These are phyloP conservation scores for Argyrosomus japonicus DNA, from an alignment of 2,113 vertebrate species.

Conservation along the genomic window DNA sequence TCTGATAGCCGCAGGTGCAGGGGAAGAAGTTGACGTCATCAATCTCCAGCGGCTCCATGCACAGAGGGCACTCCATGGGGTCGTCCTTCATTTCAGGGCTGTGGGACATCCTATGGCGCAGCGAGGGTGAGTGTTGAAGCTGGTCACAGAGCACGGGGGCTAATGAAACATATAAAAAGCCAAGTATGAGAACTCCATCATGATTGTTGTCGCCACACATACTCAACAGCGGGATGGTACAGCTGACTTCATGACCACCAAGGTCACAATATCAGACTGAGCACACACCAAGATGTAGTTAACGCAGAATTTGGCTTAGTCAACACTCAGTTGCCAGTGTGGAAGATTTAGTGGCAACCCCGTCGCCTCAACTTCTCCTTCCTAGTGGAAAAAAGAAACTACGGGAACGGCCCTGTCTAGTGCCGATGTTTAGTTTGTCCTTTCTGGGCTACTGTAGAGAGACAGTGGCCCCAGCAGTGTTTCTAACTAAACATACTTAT, in stretches of 20 bases:
- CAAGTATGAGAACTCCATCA: slow-evolving; percentile 4
- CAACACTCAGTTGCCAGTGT: neutral
- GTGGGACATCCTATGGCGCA: slow-evolving; percentile 92
- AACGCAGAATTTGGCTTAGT: neutral
- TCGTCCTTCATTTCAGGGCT: slow-evolving; percentile 98
- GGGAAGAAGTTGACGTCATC: slow-evolving; percentile 99
- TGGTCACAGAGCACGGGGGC: slow-evolving; percentile 70
- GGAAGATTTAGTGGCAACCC: too few relatives aligned
- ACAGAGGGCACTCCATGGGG: slow-evolving; percentile 98
- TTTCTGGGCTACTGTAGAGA: too few relatives aligned
- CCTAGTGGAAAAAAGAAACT: too few relatives aligned
- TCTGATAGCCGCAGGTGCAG: slow-evolving; percentile 99
- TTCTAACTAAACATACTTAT: too few relatives aligned
- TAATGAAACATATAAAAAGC: slow-evolving; percentile 36
- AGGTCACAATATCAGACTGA: neutral
- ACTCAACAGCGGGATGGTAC: neutral
- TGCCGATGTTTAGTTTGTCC: too few relatives aligned
- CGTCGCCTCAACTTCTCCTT: too few relatives aligned
- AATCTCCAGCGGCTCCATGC: slow-evolving; percentile 99
- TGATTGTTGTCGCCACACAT: neutral
- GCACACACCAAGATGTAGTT: neutral
- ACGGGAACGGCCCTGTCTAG: too few relatives aligned
- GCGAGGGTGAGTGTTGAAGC: slow-evolving; percentile 56
- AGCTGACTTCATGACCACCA: neutral
- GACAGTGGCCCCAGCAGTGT: too few relatives aligned